Percentiles rank a stretch among this genome's conserved stretches.
Evolutionary conservation across 2,888 invertebrate genomes (phyloP).

Genomic region (Limnephilus marmoratus): DNA sequence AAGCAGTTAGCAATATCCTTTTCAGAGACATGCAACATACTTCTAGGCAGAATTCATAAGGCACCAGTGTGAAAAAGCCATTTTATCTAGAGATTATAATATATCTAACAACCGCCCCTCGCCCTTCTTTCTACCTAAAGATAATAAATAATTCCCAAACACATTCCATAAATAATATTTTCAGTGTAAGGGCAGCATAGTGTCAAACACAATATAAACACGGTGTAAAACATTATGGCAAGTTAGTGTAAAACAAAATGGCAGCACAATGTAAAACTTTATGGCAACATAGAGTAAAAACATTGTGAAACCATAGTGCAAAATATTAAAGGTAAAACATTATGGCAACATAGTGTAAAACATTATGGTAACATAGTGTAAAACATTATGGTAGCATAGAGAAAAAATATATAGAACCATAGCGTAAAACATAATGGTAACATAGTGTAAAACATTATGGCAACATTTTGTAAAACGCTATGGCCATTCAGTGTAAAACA

Average conservation of each 20-base stretch:
- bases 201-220: neutral
- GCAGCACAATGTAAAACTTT: neutral
- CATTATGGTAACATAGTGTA: neutral
- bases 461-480: neutral
- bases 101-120: neutral
- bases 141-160: constrained; percentile 21
- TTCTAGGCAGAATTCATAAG: constrained; percentile 59
- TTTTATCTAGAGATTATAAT: constrained; percentile 50
- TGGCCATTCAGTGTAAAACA: neutral
- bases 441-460: neutral
- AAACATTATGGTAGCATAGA: neutral
- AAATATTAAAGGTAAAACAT: neutral
- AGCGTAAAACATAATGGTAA: neutral
- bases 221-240: neutral
- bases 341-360: neutral
- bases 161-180: neutral
- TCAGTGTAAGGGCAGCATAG: neutral
- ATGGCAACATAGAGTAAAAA: neutral
- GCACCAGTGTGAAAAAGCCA: constrained; percentile 66
- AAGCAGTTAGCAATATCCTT: constrained; percentile 31
- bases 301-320: neutral
- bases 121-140: neutral
- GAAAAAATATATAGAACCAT: neutral
- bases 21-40: neutral
- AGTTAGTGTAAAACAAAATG: neutral